These are phyloP conservation scores for Lobophora halterata DNA, from an alignment of 2,888 invertebrate genomes.

Conservation along the genomic window DNA sequence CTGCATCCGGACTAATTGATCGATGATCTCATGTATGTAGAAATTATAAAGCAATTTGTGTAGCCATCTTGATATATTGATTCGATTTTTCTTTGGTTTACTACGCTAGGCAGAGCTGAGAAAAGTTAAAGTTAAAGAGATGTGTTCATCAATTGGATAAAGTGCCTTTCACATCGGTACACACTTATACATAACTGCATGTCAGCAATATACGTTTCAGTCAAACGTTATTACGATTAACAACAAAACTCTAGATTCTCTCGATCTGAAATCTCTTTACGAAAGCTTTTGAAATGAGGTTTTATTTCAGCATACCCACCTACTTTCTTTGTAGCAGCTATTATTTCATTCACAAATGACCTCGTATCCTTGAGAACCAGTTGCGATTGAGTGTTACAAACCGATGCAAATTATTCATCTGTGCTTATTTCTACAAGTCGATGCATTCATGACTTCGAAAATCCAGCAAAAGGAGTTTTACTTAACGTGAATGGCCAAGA, in stretches of 20 bases:
- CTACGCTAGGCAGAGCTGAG: too few relatives aligned
- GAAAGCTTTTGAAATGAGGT: too few relatives aligned
- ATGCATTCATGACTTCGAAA: too few relatives aligned
- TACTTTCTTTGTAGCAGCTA: conserved; percentile 2
- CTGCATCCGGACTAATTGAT: conserved; percentile 11
- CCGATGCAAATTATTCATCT: conserved; percentile 41
- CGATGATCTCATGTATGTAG: conserved; percentile 13
- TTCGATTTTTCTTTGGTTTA: conserved; percentile 1
- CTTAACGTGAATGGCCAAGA: too few relatives aligned
- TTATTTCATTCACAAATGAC: conserved; percentile 70
- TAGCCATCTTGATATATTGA: conserved; percentile 1
- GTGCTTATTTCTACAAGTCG: conserved; percentile 34
- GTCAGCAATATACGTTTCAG: too few relatives aligned
- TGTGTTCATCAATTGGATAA: too few relatives aligned
- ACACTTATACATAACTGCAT: too few relatives aligned
- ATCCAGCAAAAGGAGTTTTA: too few relatives aligned
- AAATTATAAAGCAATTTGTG: conserved; percentile 13
- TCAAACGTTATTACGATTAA: too few relatives aligned
- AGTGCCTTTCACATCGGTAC: conserved; percentile 33
- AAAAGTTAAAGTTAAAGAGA: conserved; percentile 21
- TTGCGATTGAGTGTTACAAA: conserved; percentile 55
- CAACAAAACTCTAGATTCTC: too few relatives aligned
- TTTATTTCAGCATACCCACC: too few relatives aligned
- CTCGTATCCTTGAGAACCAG: conserved; percentile 69
- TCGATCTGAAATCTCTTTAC: too few relatives aligned